Conservation (phyloP, 2,888 invertebrate species). For the Blastobasis lacticolella region DNA sequence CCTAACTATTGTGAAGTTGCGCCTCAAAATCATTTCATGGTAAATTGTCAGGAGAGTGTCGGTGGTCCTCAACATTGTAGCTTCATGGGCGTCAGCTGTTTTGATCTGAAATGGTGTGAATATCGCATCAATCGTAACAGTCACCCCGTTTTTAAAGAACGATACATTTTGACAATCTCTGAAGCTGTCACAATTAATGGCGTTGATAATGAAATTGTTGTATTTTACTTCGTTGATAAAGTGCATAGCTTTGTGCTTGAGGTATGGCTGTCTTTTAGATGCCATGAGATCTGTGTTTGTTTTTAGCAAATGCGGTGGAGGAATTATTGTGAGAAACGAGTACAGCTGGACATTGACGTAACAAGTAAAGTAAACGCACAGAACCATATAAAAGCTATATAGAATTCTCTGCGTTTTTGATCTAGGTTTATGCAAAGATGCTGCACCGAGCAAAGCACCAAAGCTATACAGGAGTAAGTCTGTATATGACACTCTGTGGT, state of each 20-base stretch:
- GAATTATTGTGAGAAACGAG: conserved; percentile 44
- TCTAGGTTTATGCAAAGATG: conserved; percentile 31
- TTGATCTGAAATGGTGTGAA: conserved; percentile 35
- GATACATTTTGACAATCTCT: conserved; percentile 29
- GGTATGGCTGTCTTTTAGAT: conserved; percentile 34
- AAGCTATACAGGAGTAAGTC: conserved; percentile 37
- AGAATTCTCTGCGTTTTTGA: conserved; percentile 44
- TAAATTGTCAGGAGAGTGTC: conserved; percentile 43
- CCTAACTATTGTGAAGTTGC: conserved; percentile 25
- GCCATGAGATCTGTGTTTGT: conserved; percentile 36
- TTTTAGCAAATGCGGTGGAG: conserved; percentile 35
- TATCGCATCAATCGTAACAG: conserved; percentile 32
- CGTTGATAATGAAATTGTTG: conserved; percentile 28
- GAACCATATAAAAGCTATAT: conserved; percentile 37
- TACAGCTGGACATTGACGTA: conserved; percentile 48
- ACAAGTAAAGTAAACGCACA: conserved; percentile 41
- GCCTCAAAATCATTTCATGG: conserved; percentile 49
- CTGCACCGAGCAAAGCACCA: conserved; percentile 44
- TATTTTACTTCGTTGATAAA: conserved; percentile 38
- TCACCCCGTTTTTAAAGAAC: conserved; percentile 34
- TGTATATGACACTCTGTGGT: conserved; percentile 21
- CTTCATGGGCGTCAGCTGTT: conserved; percentile 44
- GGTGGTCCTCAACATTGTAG: conserved; percentile 30
- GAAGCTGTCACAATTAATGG: conserved; percentile 33
- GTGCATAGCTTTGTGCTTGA: conserved; percentile 30